Conservation (phyloP, 2,113 vertebrate genomes). For the Crotalus horridus region DNA sequence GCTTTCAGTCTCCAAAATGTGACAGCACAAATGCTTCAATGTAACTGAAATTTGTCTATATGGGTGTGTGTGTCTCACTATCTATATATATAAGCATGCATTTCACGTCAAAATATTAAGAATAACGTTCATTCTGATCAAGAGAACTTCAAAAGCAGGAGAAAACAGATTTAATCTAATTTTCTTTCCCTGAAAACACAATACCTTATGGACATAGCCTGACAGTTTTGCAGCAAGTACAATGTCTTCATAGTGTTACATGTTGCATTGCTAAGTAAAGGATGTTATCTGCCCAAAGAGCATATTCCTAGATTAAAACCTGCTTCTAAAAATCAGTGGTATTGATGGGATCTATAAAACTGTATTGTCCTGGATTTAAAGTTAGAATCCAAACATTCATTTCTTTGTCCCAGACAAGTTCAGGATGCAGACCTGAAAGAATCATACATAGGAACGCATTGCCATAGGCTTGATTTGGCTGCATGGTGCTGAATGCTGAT, state of each 20-base stretch:
- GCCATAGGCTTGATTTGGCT: fast-evolving
- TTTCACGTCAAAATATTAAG: not conserved
- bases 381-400: not conserved
- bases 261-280: not conserved
- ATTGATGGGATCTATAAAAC: slow-evolving; percentile 19
- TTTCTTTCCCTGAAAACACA: not conserved
- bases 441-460: slow-evolving; percentile 43
- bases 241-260: not conserved
- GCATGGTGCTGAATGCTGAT: not conserved
- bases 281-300: not conserved
- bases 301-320: not conserved
- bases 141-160: not conserved
- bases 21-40: not conserved
- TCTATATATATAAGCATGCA: not conserved
- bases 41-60: not conserved
- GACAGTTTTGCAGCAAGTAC: not conserved
- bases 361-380: slow-evolving; percentile 28
- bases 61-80: not conserved
- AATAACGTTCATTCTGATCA: not conserved
- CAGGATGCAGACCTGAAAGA: not conserved
- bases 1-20: not conserved
- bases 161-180: not conserved
- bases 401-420: not conserved
- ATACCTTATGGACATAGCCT: not conserved
- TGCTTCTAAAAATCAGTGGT: not conserved